Base-by-base conservation (phyloP, 2,888 invertebrate species). In the Trachelus tabidus region DNA sequence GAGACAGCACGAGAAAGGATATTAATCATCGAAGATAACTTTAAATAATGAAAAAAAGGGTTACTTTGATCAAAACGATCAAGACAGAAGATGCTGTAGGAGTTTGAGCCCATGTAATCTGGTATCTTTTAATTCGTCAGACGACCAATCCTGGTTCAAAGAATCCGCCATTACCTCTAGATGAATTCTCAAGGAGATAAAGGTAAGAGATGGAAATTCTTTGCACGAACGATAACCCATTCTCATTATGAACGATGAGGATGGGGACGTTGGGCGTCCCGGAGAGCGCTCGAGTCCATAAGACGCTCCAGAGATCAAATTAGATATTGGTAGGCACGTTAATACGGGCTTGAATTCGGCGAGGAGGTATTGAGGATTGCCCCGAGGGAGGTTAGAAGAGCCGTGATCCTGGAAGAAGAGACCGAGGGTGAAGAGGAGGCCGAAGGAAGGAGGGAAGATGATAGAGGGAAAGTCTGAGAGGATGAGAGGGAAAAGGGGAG, bases 251-350 rank as follows among this genome's bases (percentile, higher is more conserved):
- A 86, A 85, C 81, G 79, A 81, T 80, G 83, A 40, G 40, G 23
- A 31, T 1, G 40, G 69, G 40, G 71, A n/a, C 37, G 68, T 33
- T 37, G n/a, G 35, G 68, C 68, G 35, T 37, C 35, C n/a, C 31
- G 73, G 69, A 37, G 37, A 68, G 73, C 77, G 37, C 76, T 35
- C 75, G 37, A 80, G 81, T 11, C 34, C 71, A 15, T 11, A 34
- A 71, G 71, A 34, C 71, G 71, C 74, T 74, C 56, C 12, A 74
- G 80, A 81, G 85, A 87, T 88, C 82, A 84, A 88, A 89, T 89
- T 88, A 87, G 87, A 85, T 87, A 87, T 86, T 85, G 87, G 85
- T 82, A 86, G 87, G 85, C 85, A 82, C 85, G 84, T 86, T 88
- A 89, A 87, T 85, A 85, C 86, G 79, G 81, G 76, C 81, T 79